Percentiles rank a stretch among this genome's conserved stretches.
Conservation (phyloP, 1,140 invertebrate genomes). For the Psilanteris sp. region DNA sequence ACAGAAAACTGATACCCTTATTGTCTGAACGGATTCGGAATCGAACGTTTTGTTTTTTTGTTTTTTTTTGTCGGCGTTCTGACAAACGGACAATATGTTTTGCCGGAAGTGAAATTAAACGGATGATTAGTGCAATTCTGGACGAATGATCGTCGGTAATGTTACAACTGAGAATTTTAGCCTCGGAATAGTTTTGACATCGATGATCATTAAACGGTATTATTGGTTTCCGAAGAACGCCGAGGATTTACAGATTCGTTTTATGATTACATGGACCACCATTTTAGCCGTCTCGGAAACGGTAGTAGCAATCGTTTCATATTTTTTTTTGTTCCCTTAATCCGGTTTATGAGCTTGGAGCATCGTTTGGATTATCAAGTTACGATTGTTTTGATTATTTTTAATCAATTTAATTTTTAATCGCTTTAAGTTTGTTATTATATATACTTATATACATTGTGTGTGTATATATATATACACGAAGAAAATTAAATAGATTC, state of each 20-base stretch:
- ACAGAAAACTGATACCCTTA: neutral
- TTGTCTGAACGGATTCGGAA: neutral
- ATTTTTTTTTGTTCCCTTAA: slow-evolving; percentile 1
- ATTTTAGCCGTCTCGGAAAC: slow-evolving; percentile 9
- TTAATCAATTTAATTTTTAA: too few relatives aligned
- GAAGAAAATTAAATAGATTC: too few relatives aligned
- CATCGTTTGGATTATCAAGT: too few relatives aligned
- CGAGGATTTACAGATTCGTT: neutral
- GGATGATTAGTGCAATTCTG: slow-evolving; percentile 26
- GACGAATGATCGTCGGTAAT: slow-evolving; percentile 9
- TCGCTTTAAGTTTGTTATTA: too few relatives aligned
- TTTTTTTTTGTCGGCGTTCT: neutral
- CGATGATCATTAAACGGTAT: slow-evolving; percentile 22
- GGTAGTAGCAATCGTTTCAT: slow-evolving; percentile 28
- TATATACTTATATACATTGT: too few relatives aligned
- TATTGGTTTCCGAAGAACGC: slow-evolving; percentile 33
- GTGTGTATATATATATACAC: too few relatives aligned
- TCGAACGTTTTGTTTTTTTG: neutral
- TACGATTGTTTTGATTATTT: too few relatives aligned
- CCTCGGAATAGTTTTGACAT: slow-evolving; percentile 18
- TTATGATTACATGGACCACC: slow-evolving; percentile 15
- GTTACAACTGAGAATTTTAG: slow-evolving; percentile 8
- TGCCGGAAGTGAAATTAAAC: slow-evolving; percentile 43
- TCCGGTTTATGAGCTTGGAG: slow-evolving; percentile 5
- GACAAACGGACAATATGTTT: slow-evolving; percentile 22